Conservation (phyloP, 2,888 invertebrate genomes). For the Auanema sp. region DNA sequence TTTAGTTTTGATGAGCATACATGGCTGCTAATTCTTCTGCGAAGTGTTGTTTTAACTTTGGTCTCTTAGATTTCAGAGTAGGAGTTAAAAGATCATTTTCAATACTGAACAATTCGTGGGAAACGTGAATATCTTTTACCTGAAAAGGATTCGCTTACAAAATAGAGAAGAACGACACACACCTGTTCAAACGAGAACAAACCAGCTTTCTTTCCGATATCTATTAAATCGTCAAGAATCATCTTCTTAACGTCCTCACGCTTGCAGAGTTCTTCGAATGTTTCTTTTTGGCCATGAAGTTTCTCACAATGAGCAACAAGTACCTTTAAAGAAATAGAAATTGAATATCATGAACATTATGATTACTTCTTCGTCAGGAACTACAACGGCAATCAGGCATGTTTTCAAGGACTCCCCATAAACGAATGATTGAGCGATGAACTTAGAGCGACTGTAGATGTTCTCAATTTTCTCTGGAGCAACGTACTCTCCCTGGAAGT, state of each 20-base stretch:
- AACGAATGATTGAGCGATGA: slow-evolving; percentile 88
- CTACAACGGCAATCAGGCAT: slow-evolving; percentile 88
- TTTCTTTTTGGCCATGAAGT: slow-evolving; percentile 34
- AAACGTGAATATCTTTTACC: slow-evolving; percentile 83
- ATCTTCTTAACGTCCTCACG: slow-evolving; percentile 77
- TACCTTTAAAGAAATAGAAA: slow-evolving; percentile 29
- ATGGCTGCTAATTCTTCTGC: slow-evolving; percentile 41
- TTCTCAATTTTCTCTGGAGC: slow-evolving; percentile 98
- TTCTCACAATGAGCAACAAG: slow-evolving; percentile 42
- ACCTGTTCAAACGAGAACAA: slow-evolving; percentile 97
- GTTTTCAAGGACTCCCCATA: slow-evolving; percentile 93
- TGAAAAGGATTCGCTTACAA: slow-evolving; percentile 21
- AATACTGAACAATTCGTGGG: slow-evolving; percentile 91
- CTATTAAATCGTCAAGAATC: slow-evolving; percentile 84
- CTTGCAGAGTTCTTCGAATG: slow-evolving; percentile 53
- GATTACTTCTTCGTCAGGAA: slow-evolving; percentile 75
- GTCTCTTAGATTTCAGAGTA: slow-evolving; percentile 90
- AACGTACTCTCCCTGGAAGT: slow-evolving; percentile 87
- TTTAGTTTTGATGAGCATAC: slow-evolving; percentile 47
- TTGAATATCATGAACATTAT: background rate
- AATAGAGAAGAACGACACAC: background rate
- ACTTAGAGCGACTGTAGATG: slow-evolving; percentile 87
- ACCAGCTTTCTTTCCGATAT: slow-evolving; percentile 85
- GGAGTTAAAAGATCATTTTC: slow-evolving; percentile 95
- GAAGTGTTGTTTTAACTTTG: slow-evolving; percentile 66